Conservation (phyloP, 2,797 vertebrate species). For the Onychomys arenicola region DNA sequence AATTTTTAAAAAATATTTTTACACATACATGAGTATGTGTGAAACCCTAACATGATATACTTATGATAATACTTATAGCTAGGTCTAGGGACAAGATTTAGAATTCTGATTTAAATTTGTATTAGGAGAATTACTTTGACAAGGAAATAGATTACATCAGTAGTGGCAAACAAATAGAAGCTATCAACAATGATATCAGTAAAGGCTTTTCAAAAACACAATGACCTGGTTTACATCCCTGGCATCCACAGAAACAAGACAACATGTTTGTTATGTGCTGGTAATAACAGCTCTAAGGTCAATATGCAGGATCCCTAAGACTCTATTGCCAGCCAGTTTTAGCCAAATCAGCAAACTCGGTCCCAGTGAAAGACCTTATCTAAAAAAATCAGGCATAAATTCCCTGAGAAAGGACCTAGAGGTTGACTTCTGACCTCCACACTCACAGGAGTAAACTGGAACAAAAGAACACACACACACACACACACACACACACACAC, state of each 20-base stretch:
- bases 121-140: not conserved
- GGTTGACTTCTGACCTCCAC: not conserved
- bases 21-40: not conserved
- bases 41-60: not conserved
- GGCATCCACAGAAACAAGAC: not conserved
- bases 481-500: not conserved
- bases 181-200: too few species aligned
- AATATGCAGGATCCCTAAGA: not conserved
- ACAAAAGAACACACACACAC: not conserved
- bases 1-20: not conserved
- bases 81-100: not conserved
- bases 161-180: not conserved
- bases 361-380: not conserved
- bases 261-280: not conserved
- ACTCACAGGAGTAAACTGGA: not conserved
- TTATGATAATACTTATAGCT: not conserved
- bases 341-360: not conserved
- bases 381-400: not conserved
- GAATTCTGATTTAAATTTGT: constrained; percentile 52
- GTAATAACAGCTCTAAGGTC: not conserved
- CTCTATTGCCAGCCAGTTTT: not conserved
- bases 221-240: not conserved
- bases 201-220: not conserved
- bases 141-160: not conserved
- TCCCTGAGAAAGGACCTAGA: not conserved